Percentiles rank a stretch among this genome's conserved stretches.
Evolutionary conservation across 2,888 invertebrate genomes (phyloP).

Genomic region (Linhomoeus sp.): DNA sequence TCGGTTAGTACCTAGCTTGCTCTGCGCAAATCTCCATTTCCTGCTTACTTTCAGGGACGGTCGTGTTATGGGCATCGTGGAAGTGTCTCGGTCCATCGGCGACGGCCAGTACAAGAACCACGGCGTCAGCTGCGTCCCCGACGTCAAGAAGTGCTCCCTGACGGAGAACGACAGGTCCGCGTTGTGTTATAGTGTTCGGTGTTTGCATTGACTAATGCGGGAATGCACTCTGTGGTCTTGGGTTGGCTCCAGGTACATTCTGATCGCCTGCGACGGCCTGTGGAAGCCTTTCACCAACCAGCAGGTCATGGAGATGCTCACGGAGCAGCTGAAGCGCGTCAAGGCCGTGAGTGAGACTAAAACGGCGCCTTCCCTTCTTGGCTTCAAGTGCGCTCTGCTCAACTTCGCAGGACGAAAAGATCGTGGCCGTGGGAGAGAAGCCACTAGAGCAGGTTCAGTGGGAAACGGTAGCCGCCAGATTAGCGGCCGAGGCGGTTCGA

Average conservation of each 20-base stretch:
- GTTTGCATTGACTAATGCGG: too few species aligned
- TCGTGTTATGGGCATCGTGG: conserved; percentile 30
- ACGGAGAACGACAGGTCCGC: conserved; percentile 28
- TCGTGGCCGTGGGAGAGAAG: conserved; percentile 7
- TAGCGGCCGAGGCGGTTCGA: conserved; percentile 32
- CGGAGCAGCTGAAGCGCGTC: conserved; percentile 7
- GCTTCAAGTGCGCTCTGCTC: not conserved
- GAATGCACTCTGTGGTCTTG: not conserved
- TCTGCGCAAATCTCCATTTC: too few species aligned
- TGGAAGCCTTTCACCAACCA: conserved; percentile 35
- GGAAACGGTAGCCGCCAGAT: conserved; percentile 26
- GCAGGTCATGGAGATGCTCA: conserved; percentile 27
- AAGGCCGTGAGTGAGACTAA: not conserved
- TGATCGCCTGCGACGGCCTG: conserved; percentile 38
- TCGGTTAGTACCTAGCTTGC: too few species aligned
- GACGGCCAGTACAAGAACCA: conserved; percentile 36
- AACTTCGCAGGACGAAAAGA: too few species aligned
- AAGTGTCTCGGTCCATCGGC: conserved; percentile 37
- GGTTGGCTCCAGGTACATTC: conserved; percentile 29
- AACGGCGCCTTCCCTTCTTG: not conserved
- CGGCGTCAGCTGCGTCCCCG: conserved; percentile 34
- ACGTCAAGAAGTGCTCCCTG: conserved; percentile 34
- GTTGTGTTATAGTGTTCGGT: too few species aligned
- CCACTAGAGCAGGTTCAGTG: conserved; percentile 9
- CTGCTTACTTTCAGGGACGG: conserved; percentile 23